Percentiles rank a stretch among this genome's conserved stretches.
These are phyloP conservation scores for Conger conger DNA, from an alignment of 2,113 vertebrate genomes.

Conservation along the genomic window DNA sequence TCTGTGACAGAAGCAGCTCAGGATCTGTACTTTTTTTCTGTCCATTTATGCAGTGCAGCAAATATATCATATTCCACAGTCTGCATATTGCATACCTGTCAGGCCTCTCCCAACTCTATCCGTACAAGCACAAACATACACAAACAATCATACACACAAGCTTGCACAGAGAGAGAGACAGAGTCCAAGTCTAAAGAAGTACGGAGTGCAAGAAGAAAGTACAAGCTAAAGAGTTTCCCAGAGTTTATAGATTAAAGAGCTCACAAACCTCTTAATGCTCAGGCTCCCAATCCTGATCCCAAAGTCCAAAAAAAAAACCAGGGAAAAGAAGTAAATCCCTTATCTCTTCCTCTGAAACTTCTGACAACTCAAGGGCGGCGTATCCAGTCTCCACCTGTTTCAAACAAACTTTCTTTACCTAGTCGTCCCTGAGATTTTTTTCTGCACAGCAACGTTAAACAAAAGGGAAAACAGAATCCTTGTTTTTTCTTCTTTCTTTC, in stretches of 20 bases:
- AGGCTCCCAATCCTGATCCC: slow-evolving; percentile 52
- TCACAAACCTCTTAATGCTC: slow-evolving; percentile 66
- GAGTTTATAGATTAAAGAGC: slow-evolving; percentile 50
- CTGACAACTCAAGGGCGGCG: slow-evolving; percentile 11
- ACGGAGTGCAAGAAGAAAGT: neutral
- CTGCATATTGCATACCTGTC: neutral
- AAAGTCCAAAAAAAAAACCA: slow-evolving; percentile 53
- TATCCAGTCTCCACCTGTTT: slow-evolving; percentile 53
- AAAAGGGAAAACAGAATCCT: neutral
- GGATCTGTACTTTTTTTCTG: neutral
- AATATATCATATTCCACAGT: neutral
- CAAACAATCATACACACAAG: neutral
- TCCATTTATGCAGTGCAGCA: neutral
- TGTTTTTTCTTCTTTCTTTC: slow-evolving; percentile 28
- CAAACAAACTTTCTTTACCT: slow-evolving; percentile 15
- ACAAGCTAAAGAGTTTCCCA: neutral
- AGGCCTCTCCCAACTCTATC: neutral
- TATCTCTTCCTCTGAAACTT: slow-evolving; percentile 23
- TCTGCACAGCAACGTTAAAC: slow-evolving; percentile 7
- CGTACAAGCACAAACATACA: neutral
- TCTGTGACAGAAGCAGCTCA: slow-evolving; percentile 1
- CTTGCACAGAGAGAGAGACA: neutral
- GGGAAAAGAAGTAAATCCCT: slow-evolving; percentile 45
- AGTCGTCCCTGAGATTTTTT: slow-evolving; percentile 14
- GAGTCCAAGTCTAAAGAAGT: neutral